phyloP scores from a whole-genome alignment of 2,113 vertebrate species.

The Nicator chloris region DNA sequence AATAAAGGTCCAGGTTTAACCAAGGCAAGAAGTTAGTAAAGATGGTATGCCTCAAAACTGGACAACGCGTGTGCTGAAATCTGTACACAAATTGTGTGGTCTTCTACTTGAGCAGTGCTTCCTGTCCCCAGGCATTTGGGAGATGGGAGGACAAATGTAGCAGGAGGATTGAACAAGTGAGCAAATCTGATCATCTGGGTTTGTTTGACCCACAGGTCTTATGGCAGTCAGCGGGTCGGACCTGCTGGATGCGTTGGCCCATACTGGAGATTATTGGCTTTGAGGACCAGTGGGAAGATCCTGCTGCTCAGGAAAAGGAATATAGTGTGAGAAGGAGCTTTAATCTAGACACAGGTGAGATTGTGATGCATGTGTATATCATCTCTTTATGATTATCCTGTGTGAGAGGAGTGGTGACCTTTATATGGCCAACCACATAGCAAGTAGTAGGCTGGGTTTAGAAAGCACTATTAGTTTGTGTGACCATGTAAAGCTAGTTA shows the following conservation, averaged over 20 bases:
- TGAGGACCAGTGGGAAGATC: constrained; percentile 70
- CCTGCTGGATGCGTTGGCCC: constrained; percentile 90
- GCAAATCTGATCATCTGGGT: background rate
- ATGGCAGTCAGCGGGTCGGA: constrained; percentile 84
- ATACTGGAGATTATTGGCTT: constrained; percentile 86
- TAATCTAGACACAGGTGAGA: constrained; percentile 74
- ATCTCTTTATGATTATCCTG: background rate
- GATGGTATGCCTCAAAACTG: background rate
- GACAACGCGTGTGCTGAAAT: background rate
- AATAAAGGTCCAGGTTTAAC: background rate
- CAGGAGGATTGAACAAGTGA: background rate
- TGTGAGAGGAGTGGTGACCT: background rate
- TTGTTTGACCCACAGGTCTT: constrained; percentile 77
- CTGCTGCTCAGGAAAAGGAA: constrained; percentile 73
- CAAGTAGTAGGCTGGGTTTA: background rate
- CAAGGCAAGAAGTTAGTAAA: background rate
- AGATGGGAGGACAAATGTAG: background rate
- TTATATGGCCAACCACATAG: background rate
- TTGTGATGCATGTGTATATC: background rate
- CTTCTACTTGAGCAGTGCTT: background rate
- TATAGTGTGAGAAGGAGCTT: constrained; percentile 68
- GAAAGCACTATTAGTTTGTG: background rate
- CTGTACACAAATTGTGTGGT: background rate
- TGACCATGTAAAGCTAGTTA: background rate
- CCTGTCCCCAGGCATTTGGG: background rate